Evolutionary conservation across 1,140 invertebrate genomes (phyloP).

Genomic region (Drosophila mauritiana): DNA sequence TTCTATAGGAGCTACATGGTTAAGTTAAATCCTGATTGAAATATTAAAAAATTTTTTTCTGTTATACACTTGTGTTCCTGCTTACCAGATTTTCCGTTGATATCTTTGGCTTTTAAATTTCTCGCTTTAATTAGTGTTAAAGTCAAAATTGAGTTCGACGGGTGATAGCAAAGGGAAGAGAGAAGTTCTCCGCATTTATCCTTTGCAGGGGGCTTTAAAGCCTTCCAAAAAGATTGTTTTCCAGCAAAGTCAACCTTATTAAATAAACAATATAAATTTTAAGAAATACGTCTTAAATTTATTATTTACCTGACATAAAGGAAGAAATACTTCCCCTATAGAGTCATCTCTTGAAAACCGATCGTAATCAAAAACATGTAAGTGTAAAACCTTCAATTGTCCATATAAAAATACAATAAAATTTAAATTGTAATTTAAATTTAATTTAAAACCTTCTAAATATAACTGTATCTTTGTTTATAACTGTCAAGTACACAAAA

Average conservation of each 20-base stretch:
- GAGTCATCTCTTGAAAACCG: slow-evolving; percentile 97
- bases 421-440: neutral
- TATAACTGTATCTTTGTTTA: too few species aligned
- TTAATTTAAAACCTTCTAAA: neutral
- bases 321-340: slow-evolving; percentile 97
- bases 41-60: too few species aligned
- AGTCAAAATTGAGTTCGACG: slow-evolving; percentile 94
- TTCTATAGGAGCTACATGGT: too few species aligned
- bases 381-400: slow-evolving; percentile 91
- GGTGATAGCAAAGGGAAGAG: slow-evolving; percentile 96
- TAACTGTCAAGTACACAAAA: too few species aligned
- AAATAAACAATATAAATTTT: slow-evolving; percentile 35
- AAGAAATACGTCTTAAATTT: neutral
- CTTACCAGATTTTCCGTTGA: slow-evolving; percentile 97
- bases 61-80: too few species aligned
- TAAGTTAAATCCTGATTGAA: too few species aligned
- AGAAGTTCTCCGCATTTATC: slow-evolving; percentile 96
- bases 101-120: slow-evolving; percentile 97
- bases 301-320: slow-evolving; percentile 92
- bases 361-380: slow-evolving; percentile 98
- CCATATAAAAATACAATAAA: neutral
- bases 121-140: slow-evolving; percentile 95
- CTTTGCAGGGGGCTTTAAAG: slow-evolving; percentile 95
- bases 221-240: slow-evolving; percentile 96
- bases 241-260: slow-evolving; percentile 94